Evolutionary conservation across 2,888 invertebrate genomes (phyloP).

Genomic region (Prosopocoilus inquinatus): DNA sequence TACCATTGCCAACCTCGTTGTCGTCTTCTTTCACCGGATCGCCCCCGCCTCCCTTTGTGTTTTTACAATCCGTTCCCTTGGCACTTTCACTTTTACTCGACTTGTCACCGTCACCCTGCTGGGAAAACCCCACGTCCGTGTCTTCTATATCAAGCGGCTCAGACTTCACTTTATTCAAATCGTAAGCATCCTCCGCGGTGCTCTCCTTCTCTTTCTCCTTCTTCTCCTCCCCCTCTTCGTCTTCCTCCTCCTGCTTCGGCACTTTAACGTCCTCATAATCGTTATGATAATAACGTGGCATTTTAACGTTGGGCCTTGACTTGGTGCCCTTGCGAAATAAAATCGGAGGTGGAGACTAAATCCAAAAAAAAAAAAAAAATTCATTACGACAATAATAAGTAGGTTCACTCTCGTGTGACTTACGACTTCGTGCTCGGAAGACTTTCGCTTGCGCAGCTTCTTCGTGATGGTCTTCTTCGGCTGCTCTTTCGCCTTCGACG

Average conservation of each 20-base stretch:
- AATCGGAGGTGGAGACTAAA: conserved; percentile 42
- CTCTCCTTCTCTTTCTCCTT: conserved; percentile 6
- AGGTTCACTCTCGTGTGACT: conserved; percentile 2
- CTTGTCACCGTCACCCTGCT: not conserved
- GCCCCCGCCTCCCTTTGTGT: too few species aligned
- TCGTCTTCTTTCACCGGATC: too few species aligned
- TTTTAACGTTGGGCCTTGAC: conserved; percentile 48
- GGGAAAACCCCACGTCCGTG: conserved; percentile 20
- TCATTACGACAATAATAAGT: not conserved
- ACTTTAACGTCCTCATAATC: conserved; percentile 31
- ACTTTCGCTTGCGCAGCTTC: conserved; percentile 32
- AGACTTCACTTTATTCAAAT: conserved; percentile 39
- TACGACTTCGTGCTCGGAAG: conserved; percentile 31
- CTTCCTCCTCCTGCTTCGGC: conserved; percentile 3
- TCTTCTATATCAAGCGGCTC: conserved; percentile 43
- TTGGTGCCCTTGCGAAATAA: conserved; percentile 46
- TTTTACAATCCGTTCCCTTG: too few species aligned
- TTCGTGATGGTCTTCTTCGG: conserved; percentile 25
- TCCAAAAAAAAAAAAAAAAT: conserved; percentile 12
- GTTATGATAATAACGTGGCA: conserved; percentile 45
- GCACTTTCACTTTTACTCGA: not conserved
- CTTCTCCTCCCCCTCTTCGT: conserved; percentile 7
- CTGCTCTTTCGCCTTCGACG: conserved; percentile 11
- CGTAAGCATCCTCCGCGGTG: conserved; percentile 5
- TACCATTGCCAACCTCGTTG: too few species aligned